Evolutionary conservation across 2,797 vertebrate genomes (phyloP).

Genomic region (Danio tinwini): DNA sequence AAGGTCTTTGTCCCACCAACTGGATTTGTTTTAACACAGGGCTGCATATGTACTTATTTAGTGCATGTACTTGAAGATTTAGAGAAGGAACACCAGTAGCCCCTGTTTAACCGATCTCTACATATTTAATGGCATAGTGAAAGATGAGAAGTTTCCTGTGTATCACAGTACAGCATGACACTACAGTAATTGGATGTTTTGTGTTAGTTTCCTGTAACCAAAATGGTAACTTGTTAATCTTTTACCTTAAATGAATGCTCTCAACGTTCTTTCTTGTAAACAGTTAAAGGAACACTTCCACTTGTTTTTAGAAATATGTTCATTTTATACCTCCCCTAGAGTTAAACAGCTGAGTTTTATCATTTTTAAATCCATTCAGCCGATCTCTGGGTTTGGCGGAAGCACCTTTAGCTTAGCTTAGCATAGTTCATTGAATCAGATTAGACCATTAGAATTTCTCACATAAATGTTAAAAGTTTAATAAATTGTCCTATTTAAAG

Average conservation of each 20-base stretch:
- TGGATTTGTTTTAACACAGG: conserved; percentile 11
- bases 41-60: conserved; percentile 26
- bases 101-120: conserved; percentile 33
- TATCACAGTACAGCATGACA: conserved; percentile 52
- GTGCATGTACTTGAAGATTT: conserved; percentile 37
- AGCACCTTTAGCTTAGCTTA: too few species aligned
- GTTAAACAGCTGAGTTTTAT: too few species aligned
- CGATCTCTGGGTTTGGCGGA: too few species aligned
- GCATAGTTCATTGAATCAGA: too few species aligned
- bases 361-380: too few species aligned
- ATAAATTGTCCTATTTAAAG: too few species aligned
- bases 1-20: conserved; percentile 54
- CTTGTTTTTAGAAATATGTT: too few species aligned
- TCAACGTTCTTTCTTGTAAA: conserved; percentile 22
- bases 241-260: conserved; percentile 30
- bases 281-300: neutral
- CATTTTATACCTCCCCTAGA: too few species aligned
- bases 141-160: conserved; percentile 41
- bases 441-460: too few species aligned
- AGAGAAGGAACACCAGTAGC: conserved; percentile 44
- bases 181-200: conserved; percentile 58
- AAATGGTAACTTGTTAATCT: conserved; percentile 32
- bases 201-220: conserved; percentile 36
- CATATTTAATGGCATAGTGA: conserved; percentile 43
- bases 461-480: too few species aligned